phyloP scores from a whole-genome alignment of 2,888 invertebrate genomes.

The Hirtodrosophila histrioides region DNA sequence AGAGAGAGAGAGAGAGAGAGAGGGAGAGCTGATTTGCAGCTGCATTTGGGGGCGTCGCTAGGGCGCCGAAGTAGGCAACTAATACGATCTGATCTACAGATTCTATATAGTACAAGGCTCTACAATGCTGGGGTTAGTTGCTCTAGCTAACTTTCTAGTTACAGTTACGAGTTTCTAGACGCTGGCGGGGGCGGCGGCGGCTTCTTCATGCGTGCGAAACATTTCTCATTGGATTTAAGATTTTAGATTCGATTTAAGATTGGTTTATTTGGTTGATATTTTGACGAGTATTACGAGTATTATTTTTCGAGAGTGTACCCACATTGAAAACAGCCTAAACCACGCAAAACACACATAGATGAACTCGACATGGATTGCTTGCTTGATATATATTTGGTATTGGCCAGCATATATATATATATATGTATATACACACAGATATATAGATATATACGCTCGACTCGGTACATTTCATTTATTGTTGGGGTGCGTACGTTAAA shows the following conservation, averaged over 20 bases:
- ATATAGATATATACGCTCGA: slow-evolving; percentile 44
- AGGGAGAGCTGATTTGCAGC: slow-evolving; percentile 8
- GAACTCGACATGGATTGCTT: slow-evolving; percentile 83
- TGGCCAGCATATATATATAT: slow-evolving; percentile 27
- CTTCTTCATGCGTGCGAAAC: slow-evolving; percentile 44
- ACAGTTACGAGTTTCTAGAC: slow-evolving; percentile 38
- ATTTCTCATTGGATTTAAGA: slow-evolving; percentile 8
- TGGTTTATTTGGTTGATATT: slow-evolving; percentile 10
- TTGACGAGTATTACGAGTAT: slow-evolving; percentile 33
- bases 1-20: slow-evolving; percentile 13
- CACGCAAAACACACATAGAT: slow-evolving; percentile 84
- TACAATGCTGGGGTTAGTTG: slow-evolving; percentile 29
- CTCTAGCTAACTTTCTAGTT: slow-evolving; percentile 36
- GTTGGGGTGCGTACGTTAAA: slow-evolving; percentile 67
- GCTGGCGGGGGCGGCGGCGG: slow-evolving; percentile 63
- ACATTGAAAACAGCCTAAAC: slow-evolving; percentile 83
- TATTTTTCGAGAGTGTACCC: slow-evolving; percentile 46
- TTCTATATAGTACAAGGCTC: slow-evolving; percentile 22
- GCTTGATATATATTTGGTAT: slow-evolving; percentile 44
- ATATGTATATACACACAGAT: slow-evolving; percentile 6
- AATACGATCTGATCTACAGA: slow-evolving; percentile 19
- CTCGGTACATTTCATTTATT: slow-evolving; percentile 35
- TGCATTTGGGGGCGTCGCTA: slow-evolving; percentile 22
- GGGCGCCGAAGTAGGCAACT: slow-evolving; percentile 27
- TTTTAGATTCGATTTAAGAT: slow-evolving; percentile 10